Evolutionary conservation across 2,113 vertebrate species (phyloP), one percentile per base, ranked within the genome.

Genomic region (Cebus imitator): DNA sequence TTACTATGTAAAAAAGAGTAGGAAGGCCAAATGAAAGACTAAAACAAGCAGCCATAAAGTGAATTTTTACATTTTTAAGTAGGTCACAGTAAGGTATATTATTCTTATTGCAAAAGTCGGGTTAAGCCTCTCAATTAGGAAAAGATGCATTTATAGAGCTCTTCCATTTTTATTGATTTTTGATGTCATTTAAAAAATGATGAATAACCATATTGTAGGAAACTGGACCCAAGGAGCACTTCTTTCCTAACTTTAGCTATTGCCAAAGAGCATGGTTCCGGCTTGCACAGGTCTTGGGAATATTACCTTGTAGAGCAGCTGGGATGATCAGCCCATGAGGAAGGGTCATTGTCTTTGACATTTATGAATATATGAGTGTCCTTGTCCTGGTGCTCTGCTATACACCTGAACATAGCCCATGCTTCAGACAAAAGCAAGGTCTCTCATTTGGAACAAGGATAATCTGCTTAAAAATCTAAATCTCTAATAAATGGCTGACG

Each of bases 71-170:
- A 94, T 98, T 98, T 98, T 98, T 50, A 97, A 98, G 66, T 97
- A 97, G 96, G 96, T 97, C 87, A 98, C 75, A 83, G 64, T 92
- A 93, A 89, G 82, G 90, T 97, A 37, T 97, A 92, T 98, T 98
- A 97, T 96, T 98, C 85, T 98, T 98, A 97, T 82, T 98, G 83
- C 68, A 97, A 93, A 88, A 97, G 94, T 97, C 94, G 95, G 84
- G 78, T 97, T 98, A 98, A 98, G 94, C 43, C 97, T 98, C 98
- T 98, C 97, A 98, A 80, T 98, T 98, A 98, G 90, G 85, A 98
- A 97, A 97, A 72, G 91, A 97, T 92, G 61, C 70, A n/a, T 97
- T 97, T 98, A 68, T 97, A 98, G 98, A 97, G 81, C 96, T 98
- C 80, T 97, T 98, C 68, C 72, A 97, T 52, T 98, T 98, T 98